A percentile compares a stretch with the other conserved stretches of the same genome.
Evolutionary conservation across 2,888 invertebrate species (phyloP).

Genomic region (Polylopha cassiicola): DNA sequence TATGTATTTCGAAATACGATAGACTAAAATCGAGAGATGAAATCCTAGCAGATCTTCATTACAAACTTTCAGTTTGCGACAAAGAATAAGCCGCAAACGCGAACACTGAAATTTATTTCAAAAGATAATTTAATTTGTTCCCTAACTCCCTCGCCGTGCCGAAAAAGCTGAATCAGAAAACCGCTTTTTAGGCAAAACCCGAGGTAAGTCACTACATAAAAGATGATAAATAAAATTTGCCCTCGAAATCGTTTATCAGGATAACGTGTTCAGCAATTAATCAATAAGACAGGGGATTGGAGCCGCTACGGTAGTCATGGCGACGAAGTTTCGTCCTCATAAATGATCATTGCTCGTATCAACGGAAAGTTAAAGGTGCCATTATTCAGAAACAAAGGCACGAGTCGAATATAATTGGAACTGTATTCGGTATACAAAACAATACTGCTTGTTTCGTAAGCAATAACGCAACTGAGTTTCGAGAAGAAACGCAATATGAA

Average conservation of each 20-base stretch:
- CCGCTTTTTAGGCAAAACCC: slow-evolving; percentile 1
- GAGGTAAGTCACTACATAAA: slow-evolving; percentile 9
- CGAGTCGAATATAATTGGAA: too few species aligned
- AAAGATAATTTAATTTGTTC: slow-evolving; percentile 2
- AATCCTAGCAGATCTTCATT: background rate
- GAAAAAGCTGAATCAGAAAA: slow-evolving; percentile 1
- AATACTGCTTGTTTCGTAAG: background rate
- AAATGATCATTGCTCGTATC: background rate
- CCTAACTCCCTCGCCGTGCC: background rate
- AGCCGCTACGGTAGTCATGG: slow-evolving; percentile 38
- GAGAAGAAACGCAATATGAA: background rate
- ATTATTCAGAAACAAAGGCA: background rate
- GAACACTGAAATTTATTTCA: background rate
- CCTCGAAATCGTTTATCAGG: slow-evolving; percentile 38
- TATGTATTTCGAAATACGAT: too few species aligned
- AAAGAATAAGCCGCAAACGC: background rate
- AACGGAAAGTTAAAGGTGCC: background rate
- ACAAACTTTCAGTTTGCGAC: background rate
- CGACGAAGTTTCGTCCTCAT: slow-evolving; percentile 29
- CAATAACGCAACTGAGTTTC: background rate
- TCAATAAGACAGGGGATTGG: slow-evolving; percentile 51
- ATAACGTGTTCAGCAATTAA: slow-evolving; percentile 49
- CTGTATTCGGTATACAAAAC: too few species aligned
- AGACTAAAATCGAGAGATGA: too few species aligned
- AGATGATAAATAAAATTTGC: slow-evolving; percentile 22